A percentile compares a stretch with the other conserved stretches of the same genome.
These are phyloP conservation scores for Oryzias dopingdopingensis DNA, from an alignment of 2,797 vertebrate genomes.

Conservation along the genomic window DNA sequence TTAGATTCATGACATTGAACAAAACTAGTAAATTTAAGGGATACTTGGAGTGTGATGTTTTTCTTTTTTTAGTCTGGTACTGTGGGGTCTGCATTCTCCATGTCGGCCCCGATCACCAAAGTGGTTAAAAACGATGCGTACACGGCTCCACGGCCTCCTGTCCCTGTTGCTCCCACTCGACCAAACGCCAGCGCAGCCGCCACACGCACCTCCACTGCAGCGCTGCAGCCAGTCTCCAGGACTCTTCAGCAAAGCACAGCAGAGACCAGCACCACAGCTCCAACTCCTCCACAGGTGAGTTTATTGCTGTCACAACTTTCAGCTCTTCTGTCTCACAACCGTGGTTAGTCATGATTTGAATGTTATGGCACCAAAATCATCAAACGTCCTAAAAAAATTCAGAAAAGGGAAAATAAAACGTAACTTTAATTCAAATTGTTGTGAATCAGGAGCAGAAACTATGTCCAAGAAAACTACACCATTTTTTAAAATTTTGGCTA, in stretches of 20 bases:
- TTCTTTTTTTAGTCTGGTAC: conserved; percentile 73
- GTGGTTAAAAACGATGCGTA: conserved; percentile 96
- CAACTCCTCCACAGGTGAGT: conserved; percentile 60
- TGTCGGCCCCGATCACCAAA: conserved; percentile 90
- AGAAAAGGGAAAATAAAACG: too few relatives aligned
- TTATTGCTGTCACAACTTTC: too few relatives aligned
- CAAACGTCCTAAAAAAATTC: too few relatives aligned
- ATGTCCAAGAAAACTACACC: too few relatives aligned
- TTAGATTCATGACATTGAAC: neutral
- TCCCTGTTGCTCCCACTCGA: conserved; percentile 67
- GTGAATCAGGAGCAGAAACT: too few relatives aligned
- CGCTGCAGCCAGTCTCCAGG: conserved; percentile 84
- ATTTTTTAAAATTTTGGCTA: too few relatives aligned
- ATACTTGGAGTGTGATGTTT: neutral
- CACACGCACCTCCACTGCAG: conserved; percentile 41
- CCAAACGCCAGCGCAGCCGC: conserved; percentile 50
- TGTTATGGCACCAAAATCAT: too few relatives aligned
- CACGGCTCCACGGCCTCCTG: conserved; percentile 79
- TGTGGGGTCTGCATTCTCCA: conserved; percentile 79
- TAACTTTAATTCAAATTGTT: too few relatives aligned
- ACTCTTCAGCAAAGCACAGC: conserved; percentile 83
- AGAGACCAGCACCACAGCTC: conserved; percentile 41
- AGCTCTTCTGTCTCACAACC: too few relatives aligned
- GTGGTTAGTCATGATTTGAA: too few relatives aligned
- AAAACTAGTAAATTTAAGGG: accelerated